These are phyloP conservation scores for Xiphophorus hellerii DNA, from an alignment of 2,113 vertebrate species.

Conservation along the genomic window DNA sequence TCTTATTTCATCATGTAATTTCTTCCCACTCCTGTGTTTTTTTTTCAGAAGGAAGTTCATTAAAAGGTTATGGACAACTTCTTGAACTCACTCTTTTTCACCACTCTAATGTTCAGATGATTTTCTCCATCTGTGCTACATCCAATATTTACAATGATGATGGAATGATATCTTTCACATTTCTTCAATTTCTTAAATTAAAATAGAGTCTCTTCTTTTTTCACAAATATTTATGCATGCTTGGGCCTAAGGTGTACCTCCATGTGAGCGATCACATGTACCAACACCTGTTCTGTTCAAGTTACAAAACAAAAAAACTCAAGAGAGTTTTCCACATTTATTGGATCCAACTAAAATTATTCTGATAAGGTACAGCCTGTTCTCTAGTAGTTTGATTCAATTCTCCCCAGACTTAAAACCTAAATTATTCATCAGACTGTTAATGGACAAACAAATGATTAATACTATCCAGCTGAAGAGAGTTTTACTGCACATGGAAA, in stretches of 20 bases:
- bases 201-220: constrained; percentile 1
- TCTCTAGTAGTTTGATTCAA: constrained; percentile 20
- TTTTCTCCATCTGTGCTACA: background rate
- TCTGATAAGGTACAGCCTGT: background rate
- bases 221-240: background rate
- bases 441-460: constrained; percentile 25
- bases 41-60: constrained; percentile 28
- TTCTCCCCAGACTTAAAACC: background rate
- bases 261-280: constrained; percentile 35
- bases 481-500: constrained; percentile 5
- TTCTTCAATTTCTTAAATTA: background rate
- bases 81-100: constrained; percentile 31
- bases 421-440: constrained; percentile 34
- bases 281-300: constrained; percentile 21
- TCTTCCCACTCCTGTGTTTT: constrained; percentile 23
- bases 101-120: constrained; percentile 7
- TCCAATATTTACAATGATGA: too few species aligned
- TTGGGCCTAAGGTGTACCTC: constrained; percentile 20
- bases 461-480: constrained; percentile 19
- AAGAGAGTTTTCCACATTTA: constrained; percentile 2
- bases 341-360: constrained; percentile 9
- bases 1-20: constrained; percentile 10
- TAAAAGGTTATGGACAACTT: constrained; percentile 14
- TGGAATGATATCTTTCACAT: background rate
- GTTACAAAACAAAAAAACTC: background rate